Conservation (phyloP, 2,113 vertebrate species). For the Grammomys surdaster region DNA sequence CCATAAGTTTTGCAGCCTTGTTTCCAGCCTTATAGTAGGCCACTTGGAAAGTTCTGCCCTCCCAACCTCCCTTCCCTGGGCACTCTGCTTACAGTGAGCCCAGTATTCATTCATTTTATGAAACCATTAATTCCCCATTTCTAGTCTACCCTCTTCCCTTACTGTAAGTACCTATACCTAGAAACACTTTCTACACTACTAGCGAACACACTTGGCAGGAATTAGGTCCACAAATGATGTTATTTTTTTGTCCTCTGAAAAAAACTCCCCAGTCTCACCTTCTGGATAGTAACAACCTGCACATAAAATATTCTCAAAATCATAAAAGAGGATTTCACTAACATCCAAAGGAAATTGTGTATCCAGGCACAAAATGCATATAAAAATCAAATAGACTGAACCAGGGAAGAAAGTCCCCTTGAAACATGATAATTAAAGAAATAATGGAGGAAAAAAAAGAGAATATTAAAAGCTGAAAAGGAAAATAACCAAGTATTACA, state of each 20-base stretch:
- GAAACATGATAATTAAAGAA: not conserved
- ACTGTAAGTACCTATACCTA: not conserved
- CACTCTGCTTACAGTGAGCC: not conserved
- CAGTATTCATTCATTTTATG: too few species aligned
- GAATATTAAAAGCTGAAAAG: not conserved
- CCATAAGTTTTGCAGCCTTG: not conserved
- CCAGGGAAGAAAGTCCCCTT: not conserved
- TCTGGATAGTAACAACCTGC: not conserved
- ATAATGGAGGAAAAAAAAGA: not conserved
- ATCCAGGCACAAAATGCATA: not conserved
- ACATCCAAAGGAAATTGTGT: not conserved
- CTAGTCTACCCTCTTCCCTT: not conserved
- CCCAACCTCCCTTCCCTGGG: not conserved
- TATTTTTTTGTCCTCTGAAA: not conserved
- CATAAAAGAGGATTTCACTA: not conserved
- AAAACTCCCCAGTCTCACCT: not conserved
- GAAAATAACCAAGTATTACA: not conserved
- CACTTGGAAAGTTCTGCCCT: not conserved
- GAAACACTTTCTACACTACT: not conserved
- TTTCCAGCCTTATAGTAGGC: not conserved
- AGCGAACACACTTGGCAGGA: not conserved
- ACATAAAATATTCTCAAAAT: not conserved
- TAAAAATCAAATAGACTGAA: not conserved
- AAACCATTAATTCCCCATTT: not conserved
- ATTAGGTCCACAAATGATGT: not conserved